These are phyloP conservation scores for Amaurobius ferox DNA, from an alignment of 2,888 invertebrate species.

Conservation along the genomic window DNA sequence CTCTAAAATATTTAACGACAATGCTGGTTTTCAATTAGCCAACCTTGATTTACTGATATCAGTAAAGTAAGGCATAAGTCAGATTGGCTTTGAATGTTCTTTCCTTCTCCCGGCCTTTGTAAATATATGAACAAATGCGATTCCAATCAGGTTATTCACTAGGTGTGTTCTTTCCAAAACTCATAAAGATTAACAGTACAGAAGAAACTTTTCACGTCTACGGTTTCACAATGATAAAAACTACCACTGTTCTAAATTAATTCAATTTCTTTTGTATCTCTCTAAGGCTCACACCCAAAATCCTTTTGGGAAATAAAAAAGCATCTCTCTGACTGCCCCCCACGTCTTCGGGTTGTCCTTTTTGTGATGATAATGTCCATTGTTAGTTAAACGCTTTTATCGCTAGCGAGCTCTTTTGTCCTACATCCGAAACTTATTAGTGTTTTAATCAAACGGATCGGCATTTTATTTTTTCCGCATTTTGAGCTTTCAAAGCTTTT, in stretches of 20 bases:
- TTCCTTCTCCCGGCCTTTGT: neutral
- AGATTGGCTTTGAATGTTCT: neutral
- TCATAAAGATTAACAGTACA: neutral
- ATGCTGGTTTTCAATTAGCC: neutral
- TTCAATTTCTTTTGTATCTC: conserved; percentile 35
- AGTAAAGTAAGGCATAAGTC: neutral
- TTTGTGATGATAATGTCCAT: conserved; percentile 39
- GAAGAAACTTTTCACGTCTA: conserved; percentile 6
- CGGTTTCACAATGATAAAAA: conserved; percentile 35
- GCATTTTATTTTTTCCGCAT: conserved; percentile 4
- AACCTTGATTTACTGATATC: conserved; percentile 2
- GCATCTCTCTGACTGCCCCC: conserved; percentile 16
- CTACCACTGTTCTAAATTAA: conserved; percentile 15
- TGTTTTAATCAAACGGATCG: conserved; percentile 12
- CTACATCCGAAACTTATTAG: conserved; percentile 25
- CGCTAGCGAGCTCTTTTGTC: conserved; percentile 14
- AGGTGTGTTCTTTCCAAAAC: conserved; percentile 41
- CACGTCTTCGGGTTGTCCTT: conserved; percentile 23
- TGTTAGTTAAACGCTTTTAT: conserved; percentile 23
- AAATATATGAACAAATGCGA: neutral
- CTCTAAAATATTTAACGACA: neutral
- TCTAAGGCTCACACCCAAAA: conserved; percentile 25
- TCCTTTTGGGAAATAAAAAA: conserved; percentile 30
- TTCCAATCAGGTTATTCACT: conserved; percentile 37
- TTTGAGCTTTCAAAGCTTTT: neutral